Conservation (phyloP, 1,140 invertebrate species). For the Eriocheir sinensis region DNA sequence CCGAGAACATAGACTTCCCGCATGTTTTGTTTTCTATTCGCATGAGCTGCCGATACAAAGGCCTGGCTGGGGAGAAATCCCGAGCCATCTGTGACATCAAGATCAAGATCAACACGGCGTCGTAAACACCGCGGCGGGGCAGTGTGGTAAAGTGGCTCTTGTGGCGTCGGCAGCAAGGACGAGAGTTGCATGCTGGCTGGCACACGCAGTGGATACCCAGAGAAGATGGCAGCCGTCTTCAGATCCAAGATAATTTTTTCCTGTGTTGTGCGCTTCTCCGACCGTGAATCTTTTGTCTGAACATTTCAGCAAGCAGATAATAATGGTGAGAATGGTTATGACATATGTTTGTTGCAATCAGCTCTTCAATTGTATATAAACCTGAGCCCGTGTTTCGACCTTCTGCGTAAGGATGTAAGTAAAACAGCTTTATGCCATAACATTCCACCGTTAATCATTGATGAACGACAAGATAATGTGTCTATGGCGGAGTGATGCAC, state of each 20-base stretch:
- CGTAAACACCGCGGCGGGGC: too few species aligned
- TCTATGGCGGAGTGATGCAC: too few species aligned
- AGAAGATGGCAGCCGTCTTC: conserved; percentile 71
- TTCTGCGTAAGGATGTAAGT: neutral
- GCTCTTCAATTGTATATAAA: neutral
- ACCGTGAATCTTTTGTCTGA: conserved; percentile 77
- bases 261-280: conserved; percentile 75
- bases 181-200: too few species aligned
- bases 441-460: neutral
- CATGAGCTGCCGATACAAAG: too few species aligned
- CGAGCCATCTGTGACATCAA: too few species aligned
- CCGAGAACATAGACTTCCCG: too few species aligned
- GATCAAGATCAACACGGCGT: too few species aligned
- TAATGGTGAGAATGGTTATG: conserved; percentile 55
- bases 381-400: neutral
- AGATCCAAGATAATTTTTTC: conserved; percentile 71
- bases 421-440: neutral
- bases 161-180: too few species aligned
- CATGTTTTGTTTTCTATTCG: too few species aligned
- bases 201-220: conserved; percentile 19
- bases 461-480: too few species aligned
- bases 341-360: neutral
- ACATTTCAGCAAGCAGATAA: conserved; percentile 71
- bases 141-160: too few species aligned
- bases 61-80: too few species aligned